These are phyloP conservation scores for Indicator indicator DNA, from an alignment of 2,113 vertebrate species.

Conservation along the genomic window DNA sequence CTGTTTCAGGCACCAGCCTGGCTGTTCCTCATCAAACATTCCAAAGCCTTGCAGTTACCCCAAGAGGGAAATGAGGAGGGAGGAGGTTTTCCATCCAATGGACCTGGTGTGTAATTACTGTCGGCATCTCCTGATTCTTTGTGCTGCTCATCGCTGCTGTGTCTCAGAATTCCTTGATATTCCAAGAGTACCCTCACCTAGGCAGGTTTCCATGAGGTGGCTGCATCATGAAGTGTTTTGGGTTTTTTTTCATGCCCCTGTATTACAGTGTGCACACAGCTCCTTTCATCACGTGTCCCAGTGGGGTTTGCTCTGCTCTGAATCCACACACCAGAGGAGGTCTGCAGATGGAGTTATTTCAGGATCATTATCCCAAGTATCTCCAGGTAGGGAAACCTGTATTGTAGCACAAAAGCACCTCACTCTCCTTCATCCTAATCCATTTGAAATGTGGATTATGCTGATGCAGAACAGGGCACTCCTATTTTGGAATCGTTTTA, in stretches of 20 bases:
- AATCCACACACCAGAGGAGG: not conserved
- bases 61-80: not conserved
- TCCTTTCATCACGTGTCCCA: not conserved
- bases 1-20: slow-evolving; percentile 1
- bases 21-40: slow-evolving; percentile 7
- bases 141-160: not conserved
- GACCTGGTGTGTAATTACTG: not conserved
- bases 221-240: not conserved
- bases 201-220: not conserved
- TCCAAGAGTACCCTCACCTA: not conserved
- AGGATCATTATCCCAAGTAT: slow-evolving; percentile 9
- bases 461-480: slow-evolving; percentile 32
- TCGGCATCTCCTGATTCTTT: not conserved
- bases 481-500: slow-evolving; percentile 34
- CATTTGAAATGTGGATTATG: slow-evolving; percentile 23
- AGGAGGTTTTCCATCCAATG: not conserved
- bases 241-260: not conserved
- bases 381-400: slow-evolving; percentile 29
- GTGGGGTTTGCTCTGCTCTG: not conserved
- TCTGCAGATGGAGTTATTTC: slow-evolving; percentile 37
- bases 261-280: not conserved
- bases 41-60: not conserved
- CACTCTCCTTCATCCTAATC: slow-evolving; percentile 24
- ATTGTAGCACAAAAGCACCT: slow-evolving; percentile 37
- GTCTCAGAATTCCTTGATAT: slow-evolving; percentile 47